A percentile compares a stretch with the other conserved stretches of the same genome.
phyloP scores from a whole-genome alignment of 2,888 invertebrate species.

The Byasa hedistus region DNA sequence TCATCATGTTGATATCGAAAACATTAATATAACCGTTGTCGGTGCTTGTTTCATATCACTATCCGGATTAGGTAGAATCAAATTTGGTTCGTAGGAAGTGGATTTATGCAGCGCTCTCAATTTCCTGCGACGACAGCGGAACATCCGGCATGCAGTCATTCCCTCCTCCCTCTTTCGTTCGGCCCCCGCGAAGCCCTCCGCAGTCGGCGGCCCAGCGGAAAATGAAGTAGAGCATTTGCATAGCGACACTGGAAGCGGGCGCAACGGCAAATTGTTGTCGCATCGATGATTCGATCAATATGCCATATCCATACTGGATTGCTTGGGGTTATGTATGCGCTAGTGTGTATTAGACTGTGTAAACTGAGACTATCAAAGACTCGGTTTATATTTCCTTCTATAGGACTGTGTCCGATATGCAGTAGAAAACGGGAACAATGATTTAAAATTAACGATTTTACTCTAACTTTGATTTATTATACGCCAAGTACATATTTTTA shows the following conservation, averaged over 20 bases:
- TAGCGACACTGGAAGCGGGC: slow-evolving; percentile 69
- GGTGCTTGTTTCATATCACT: slow-evolving; percentile 75
- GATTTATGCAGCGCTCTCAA: slow-evolving; percentile 79
- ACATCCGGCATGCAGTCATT: slow-evolving; percentile 67
- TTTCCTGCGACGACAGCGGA: slow-evolving; percentile 77
- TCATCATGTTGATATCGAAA: slow-evolving; percentile 37
- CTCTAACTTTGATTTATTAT: not conserved
- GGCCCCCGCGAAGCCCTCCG: slow-evolving; percentile 40
- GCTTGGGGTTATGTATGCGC: slow-evolving; percentile 30
- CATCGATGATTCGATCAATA: slow-evolving; percentile 75
- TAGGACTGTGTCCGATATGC: not conserved
- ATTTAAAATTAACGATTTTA: not conserved
- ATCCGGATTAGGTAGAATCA: slow-evolving; percentile 78
- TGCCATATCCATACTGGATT: slow-evolving; percentile 55
- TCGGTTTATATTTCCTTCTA: no score
- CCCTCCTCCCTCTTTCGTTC: slow-evolving; percentile 35
- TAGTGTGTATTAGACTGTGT: not conserved
- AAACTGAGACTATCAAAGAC: not conserved
- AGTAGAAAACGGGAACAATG: no score
- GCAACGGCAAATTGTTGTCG: slow-evolving; percentile 77
- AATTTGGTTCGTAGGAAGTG: slow-evolving; percentile 77
- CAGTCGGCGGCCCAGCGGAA: slow-evolving; percentile 62
- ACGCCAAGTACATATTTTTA: not conserved
- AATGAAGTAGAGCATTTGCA: slow-evolving; percentile 75
- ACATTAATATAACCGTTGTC: slow-evolving; percentile 51